Evolutionary conservation across 1,140 invertebrate genomes (phyloP), one percentile per base, ranked within the genome.

Genomic region (Lanistes nyassanus): DNA sequence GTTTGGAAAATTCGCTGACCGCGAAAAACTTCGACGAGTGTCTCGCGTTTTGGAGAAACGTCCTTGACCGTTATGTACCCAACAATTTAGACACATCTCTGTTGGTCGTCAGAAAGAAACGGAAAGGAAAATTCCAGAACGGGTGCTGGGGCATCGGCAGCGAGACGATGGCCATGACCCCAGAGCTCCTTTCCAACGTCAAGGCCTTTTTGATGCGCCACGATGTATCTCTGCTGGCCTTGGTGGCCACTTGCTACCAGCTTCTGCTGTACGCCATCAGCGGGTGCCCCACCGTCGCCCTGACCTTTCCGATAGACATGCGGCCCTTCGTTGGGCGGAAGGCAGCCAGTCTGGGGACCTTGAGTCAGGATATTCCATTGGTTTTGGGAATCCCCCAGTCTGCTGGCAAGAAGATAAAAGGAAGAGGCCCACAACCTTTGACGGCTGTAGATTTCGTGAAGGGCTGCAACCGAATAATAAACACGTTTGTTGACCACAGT

Each of bases 271-370:
- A 74, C 60, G 55, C 64, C n/a, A n/a, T 74, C 21, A 74, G 56
- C 16, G 58, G 71, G 3, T 64, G 64, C 34, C 64, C 71, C 42
- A 65, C 71, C 23, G n/a, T 74, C 36, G 64, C 36, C 60, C 71
- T 74, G 4, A 64, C 64, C 42, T 74, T 74, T n/a, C 71, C 71
- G n/a, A 26, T 74, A 34, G 71, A 74, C 39, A 56, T 74, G n/a
- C 71, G 71, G 3, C 36, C 58, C 23, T 74, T 39, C 71, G 64
- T 64, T 36, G 29, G 31, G 4, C 58, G 64, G 58, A 55, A 47
- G 23, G 47, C 47, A 23, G 29, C 23, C 39, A 34, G 64, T n/a
- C n/a, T 74, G 0, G 71, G 42, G 19, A 74, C 51, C 60, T 74
- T 23, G 29, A 39, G 58, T 37, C 70, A 76, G 36, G 55, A 65